phyloP scores from a whole-genome alignment of 1,140 invertebrate species.

The Drosophila nigromelanica region DNA sequence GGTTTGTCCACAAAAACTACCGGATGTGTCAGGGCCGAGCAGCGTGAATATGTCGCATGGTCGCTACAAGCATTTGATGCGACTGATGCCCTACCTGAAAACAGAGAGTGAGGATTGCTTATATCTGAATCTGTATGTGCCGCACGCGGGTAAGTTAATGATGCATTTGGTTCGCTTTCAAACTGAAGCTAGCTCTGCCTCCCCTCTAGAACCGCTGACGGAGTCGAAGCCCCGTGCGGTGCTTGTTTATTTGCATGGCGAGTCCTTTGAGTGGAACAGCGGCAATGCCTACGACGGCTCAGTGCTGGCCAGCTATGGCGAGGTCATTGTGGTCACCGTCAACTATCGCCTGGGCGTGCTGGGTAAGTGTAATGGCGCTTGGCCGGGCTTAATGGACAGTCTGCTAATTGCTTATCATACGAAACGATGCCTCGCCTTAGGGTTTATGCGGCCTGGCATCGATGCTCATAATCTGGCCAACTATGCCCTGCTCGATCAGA shows the following conservation, averaged over 20 bases:
- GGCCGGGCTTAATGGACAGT: conserved; percentile 10
- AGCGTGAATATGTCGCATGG: conserved; percentile 85
- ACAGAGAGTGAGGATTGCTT: conserved; percentile 96
- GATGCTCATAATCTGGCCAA: conserved; percentile 90
- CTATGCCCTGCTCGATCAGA: conserved; percentile 95
- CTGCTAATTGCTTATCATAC: conserved; percentile 15
- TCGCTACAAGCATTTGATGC: conserved; percentile 88
- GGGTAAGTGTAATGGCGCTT: conserved; percentile 85
- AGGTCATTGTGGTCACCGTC: conserved; percentile 95
- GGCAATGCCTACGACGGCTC: conserved; percentile 96
- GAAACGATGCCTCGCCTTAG: conserved; percentile 83
- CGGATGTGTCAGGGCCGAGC: conserved; percentile 84
- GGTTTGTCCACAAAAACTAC: conserved; percentile 93
- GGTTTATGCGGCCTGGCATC: conserved; percentile 91
- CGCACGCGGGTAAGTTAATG: conserved; percentile 87
- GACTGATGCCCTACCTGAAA: conserved; percentile 88
- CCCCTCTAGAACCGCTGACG: conserved; percentile 17
- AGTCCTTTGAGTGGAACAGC: conserved; percentile 96
- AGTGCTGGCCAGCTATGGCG: conserved; percentile 93
- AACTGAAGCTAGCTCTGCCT: not conserved
- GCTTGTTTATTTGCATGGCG: conserved; percentile 95
- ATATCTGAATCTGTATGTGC: conserved; percentile 96
- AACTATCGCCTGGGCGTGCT: conserved; percentile 96
- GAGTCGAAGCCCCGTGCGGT: conserved; percentile 87
- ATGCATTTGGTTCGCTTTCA: not conserved